A percentile compares a stretch with the other conserved stretches of the same genome.
phyloP scores from a whole-genome alignment of 2,888 invertebrate species.

The Napeogenes inachia region DNA sequence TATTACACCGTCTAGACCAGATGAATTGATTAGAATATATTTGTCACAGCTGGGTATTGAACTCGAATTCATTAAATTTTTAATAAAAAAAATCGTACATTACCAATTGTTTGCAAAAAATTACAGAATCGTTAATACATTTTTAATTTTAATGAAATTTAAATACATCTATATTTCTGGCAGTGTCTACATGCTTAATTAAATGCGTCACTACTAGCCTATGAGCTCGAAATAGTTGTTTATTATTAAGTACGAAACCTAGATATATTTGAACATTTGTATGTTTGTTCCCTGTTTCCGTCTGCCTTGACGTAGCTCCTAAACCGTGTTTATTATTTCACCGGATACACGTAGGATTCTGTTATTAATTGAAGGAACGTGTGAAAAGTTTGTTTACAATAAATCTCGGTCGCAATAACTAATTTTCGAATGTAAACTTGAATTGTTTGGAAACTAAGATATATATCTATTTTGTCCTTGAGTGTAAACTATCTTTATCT shows the following conservation, averaged over 20 bases:
- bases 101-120: no score
- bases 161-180: not conserved
- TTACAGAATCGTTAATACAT: not conserved
- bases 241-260: conserved; percentile 30
- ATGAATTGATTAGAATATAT: no score
- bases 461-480: no score
- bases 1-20: no score
- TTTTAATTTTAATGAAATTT: not conserved
- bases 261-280: conserved; percentile 23
- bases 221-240: conserved; percentile 36
- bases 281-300: conserved; percentile 27
- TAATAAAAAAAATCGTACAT: no score
- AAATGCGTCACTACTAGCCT: conserved; percentile 36
- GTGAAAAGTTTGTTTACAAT: no score
- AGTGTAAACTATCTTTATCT: no score
- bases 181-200: conserved; percentile 22
- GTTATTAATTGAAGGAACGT: not conserved
- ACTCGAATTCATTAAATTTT: no score
- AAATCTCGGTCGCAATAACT: no score
- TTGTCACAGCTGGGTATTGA: no score
- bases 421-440: no score
- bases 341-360: conserved; percentile 1
- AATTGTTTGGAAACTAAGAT: no score
- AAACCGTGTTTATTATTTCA: conserved; percentile 14
- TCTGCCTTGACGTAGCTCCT: conserved; percentile 25